Conservation (phyloP, 2,888 invertebrate species). For the Caenorhabditis wallacei region DNA sequence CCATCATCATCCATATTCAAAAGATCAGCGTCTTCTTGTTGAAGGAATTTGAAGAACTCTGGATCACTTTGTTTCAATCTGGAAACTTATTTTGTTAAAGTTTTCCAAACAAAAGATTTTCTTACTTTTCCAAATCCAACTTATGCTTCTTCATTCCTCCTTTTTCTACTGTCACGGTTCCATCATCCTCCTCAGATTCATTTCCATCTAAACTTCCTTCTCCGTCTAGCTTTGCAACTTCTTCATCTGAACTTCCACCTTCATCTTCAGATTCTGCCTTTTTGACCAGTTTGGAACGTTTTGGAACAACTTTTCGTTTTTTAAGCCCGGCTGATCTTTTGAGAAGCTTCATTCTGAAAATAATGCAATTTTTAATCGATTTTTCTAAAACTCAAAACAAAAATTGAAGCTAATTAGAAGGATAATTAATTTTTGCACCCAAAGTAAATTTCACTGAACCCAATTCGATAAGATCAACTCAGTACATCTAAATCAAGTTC, state of each 20-base stretch:
- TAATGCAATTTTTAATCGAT: neutral
- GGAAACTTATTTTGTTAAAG: too few species aligned
- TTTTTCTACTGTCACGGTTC: slow-evolving; percentile 43
- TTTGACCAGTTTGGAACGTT: slow-evolving; percentile 35
- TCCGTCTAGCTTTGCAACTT: slow-evolving; percentile 36
- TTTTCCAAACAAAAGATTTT: too few species aligned
- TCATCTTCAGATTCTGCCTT: slow-evolving; percentile 5
- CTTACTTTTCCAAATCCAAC: slow-evolving; percentile 64
- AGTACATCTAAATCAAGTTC: slow-evolving; percentile 20
- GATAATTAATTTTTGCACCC: too few species aligned
- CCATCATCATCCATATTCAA: slow-evolving; percentile 74
- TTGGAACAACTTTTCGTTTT: slow-evolving; percentile 14
- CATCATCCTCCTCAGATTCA: slow-evolving; percentile 55
- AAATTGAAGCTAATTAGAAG: too few species aligned
- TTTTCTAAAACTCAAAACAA: too few species aligned
- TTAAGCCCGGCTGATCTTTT: slow-evolving; percentile 26
- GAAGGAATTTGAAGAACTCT: slow-evolving; percentile 80
- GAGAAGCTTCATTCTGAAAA: slow-evolving; percentile 39
- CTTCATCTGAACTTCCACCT: slow-evolving; percentile 23
- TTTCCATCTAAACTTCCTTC: slow-evolving; percentile 49
- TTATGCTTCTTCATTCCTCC: slow-evolving; percentile 67
- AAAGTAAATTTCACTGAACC: neutral
- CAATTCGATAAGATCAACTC: neutral
- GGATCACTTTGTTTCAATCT: slow-evolving; percentile 74
- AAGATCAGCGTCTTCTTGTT: slow-evolving; percentile 80